phyloP scores from a whole-genome alignment of 2,113 vertebrate genomes.

The Chionomys nivalis region DNA sequence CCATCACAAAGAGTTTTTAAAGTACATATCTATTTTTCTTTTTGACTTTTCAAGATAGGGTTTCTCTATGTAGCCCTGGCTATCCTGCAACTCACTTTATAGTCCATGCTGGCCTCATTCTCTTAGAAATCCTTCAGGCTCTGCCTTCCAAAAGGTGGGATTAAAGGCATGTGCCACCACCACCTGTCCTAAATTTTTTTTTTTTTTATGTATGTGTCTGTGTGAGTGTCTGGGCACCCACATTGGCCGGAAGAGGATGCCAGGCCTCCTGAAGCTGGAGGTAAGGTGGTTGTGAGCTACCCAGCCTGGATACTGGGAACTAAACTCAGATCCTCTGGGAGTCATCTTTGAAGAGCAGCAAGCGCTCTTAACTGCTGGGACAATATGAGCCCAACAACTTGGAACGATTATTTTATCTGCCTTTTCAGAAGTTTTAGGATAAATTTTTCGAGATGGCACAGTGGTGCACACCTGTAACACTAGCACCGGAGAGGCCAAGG shows the following conservation, averaged over 20 bases:
- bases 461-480: not conserved
- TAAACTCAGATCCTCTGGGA: not conserved
- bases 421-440: slow-evolving; percentile 28
- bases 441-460: not conserved
- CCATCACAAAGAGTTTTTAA: not conserved
- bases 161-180: no score
- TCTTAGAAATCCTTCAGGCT: not conserved
- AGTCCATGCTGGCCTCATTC: not conserved
- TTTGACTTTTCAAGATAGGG: not conserved
- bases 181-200: not conserved
- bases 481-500: not conserved
- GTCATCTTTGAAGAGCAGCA: not conserved
- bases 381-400: not conserved
- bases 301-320: not conserved
- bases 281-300: not conserved
- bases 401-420: slow-evolving; percentile 22
- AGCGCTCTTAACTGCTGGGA: not conserved
- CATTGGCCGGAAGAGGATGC: not conserved
- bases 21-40: not conserved
- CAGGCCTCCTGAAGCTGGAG: not conserved
- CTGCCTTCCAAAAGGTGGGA: no score
- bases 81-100: not conserved
- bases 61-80: not conserved
- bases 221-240: not conserved
- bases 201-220: not conserved